phyloP scores from a whole-genome alignment of 2,888 invertebrate genomes.

The Melieria omissa region DNA sequence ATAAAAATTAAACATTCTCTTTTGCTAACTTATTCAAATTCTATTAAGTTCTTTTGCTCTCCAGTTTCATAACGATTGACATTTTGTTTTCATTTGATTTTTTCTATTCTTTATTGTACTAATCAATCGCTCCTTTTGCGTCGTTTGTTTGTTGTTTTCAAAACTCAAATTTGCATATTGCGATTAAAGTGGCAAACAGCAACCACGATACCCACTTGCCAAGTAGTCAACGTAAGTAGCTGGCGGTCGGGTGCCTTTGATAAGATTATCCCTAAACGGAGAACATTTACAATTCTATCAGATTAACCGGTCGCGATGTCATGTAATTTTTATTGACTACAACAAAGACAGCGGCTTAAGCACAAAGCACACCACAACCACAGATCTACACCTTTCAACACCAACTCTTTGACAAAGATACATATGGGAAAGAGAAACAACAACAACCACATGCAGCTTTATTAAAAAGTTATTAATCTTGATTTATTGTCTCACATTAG shows the following conservation, averaged over 20 bases:
- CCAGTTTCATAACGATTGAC: no score
- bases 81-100: no score
- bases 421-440: constrained; percentile 1
- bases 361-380: neutral
- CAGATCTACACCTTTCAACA: constrained; percentile 24
- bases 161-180: neutral
- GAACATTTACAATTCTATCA: constrained; percentile 28
- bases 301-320: constrained; percentile 22
- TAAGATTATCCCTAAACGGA: constrained; percentile 10
- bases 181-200: neutral
- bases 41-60: no score
- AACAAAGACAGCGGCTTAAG: constrained; percentile 7
- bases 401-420: constrained; percentile 13
- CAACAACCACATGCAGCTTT: constrained; percentile 9
- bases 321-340: constrained; percentile 24
- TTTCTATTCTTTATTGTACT: no score
- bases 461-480: constrained; percentile 29
- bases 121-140: neutral
- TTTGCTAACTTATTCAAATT: no score
- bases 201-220: neutral
- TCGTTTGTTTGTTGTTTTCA: neutral
- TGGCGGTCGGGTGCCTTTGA: constrained; percentile 21
- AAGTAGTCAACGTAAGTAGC: neutral
- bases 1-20: no score
- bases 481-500: constrained; percentile 32